Percentiles rank a stretch among this genome's conserved stretches.
Evolutionary conservation across 2,888 invertebrate genomes (phyloP).

Genomic region (Sinodicranocentrus sp.): DNA sequence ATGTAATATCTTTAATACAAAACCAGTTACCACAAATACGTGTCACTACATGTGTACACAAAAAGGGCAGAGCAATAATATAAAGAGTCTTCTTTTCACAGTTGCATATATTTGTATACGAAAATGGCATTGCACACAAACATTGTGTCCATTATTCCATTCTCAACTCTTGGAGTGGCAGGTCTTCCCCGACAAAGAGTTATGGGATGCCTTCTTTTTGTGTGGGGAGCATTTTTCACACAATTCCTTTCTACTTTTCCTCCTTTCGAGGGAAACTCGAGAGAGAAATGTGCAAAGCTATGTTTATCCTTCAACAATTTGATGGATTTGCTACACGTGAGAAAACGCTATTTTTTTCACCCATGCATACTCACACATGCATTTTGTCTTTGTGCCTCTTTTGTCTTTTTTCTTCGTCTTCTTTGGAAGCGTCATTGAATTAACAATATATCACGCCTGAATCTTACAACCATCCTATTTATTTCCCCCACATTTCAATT

Average conservation of each 20-base stretch:
- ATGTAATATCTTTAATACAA: conserved; percentile 39
- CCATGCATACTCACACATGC: conserved; percentile 29
- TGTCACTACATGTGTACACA: conserved; percentile 38
- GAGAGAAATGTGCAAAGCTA: conserved; percentile 52
- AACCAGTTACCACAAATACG: conserved; percentile 27
- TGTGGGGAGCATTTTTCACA: conserved; percentile 66
- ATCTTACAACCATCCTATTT: conserved; percentile 43
- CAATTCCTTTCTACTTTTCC: conserved; percentile 45
- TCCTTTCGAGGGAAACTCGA: conserved; percentile 24
- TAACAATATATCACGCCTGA: conserved; percentile 57
- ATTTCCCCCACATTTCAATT: conserved; percentile 52
- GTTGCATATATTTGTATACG: conserved; percentile 1
- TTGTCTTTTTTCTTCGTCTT: background rate
- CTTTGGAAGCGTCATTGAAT: conserved; percentile 42
- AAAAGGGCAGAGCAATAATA: conserved; percentile 23
- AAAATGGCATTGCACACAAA: conserved; percentile 19
- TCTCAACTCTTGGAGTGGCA: conserved; percentile 50
- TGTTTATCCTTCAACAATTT: conserved; percentile 67
- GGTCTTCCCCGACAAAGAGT: conserved; percentile 64
- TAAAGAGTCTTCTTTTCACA: no score
- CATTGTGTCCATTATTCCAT: conserved; percentile 41
- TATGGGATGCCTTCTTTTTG: conserved; percentile 71
- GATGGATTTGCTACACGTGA: conserved; percentile 68
- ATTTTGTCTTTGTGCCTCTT: conserved; percentile 12
- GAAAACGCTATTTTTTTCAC: conserved; percentile 49